A percentile compares a stretch with the other conserved stretches of the same genome.
Conservation (phyloP, 2,113 vertebrate species). For the Cyprinus carpio region DNA sequence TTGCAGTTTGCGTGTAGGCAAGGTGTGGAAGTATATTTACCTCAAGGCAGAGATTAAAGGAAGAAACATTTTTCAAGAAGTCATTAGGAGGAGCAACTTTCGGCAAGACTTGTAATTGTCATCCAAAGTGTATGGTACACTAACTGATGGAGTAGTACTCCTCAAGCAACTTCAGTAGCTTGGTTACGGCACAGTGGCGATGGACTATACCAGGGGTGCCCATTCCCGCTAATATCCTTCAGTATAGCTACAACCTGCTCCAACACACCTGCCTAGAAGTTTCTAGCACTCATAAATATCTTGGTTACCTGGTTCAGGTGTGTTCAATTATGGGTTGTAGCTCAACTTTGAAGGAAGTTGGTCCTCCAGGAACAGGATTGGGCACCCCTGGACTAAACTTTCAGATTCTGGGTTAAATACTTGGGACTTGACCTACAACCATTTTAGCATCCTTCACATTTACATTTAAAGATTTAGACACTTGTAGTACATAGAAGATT, state of each 20-base stretch:
- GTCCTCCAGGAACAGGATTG: not conserved
- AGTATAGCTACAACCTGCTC: not conserved
- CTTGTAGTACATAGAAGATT: not conserved
- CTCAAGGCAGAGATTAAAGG: not conserved
- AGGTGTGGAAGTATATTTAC: not conserved
- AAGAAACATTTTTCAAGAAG: constrained; percentile 11
- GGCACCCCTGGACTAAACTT: not conserved
- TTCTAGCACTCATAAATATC: not conserved
- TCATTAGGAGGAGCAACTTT: not conserved
- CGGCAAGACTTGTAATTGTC: not conserved
- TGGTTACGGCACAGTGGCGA: not conserved
- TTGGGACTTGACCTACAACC: not conserved
- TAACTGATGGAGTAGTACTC: not conserved
- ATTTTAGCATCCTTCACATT: not conserved
- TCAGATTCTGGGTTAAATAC: not conserved
- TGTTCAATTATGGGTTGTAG: not conserved
- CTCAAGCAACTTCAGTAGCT: not conserved
- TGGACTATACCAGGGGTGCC: not conserved
- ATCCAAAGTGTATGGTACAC: not conserved
- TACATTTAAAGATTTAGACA: not conserved
- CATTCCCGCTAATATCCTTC: not conserved
- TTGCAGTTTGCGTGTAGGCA: not conserved
- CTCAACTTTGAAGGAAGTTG: not conserved
- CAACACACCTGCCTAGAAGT: not conserved
- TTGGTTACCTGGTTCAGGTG: not conserved